These are phyloP conservation scores for Peribatodes rhomboidaria DNA, from an alignment of 2,888 invertebrate species.

Conservation along the genomic window DNA sequence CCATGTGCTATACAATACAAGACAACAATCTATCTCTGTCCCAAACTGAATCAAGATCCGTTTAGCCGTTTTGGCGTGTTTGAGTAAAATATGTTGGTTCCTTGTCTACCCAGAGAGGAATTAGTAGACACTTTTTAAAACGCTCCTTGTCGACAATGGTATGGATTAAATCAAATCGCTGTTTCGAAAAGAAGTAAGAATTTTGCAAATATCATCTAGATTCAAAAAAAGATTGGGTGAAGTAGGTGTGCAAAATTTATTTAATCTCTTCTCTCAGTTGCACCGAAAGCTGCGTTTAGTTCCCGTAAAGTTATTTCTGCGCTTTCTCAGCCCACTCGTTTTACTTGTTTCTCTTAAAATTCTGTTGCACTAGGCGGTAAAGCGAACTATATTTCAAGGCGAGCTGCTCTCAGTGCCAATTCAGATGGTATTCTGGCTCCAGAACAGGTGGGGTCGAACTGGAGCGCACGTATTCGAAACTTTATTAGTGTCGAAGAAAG, in stretches of 20 bases:
- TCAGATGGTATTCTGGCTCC: conserved; percentile 21
- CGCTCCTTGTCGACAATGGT: too few relatives aligned
- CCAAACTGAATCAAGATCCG: too few relatives aligned
- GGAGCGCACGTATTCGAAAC: conserved; percentile 5
- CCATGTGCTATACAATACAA: too few relatives aligned
- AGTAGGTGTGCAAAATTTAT: conserved; percentile 25
- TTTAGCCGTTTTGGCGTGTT: too few relatives aligned
- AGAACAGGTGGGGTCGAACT: conserved; percentile 17
- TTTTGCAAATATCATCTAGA: background rate
- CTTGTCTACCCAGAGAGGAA: too few relatives aligned
- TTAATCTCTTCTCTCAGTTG: conserved; percentile 30
- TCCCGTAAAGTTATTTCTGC: conserved; percentile 26
- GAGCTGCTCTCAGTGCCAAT: conserved; percentile 25
- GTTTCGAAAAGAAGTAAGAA: background rate
- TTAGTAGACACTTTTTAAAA: too few relatives aligned
- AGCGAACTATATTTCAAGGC: conserved; percentile 27
- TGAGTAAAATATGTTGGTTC: too few relatives aligned
- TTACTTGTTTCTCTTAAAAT: conserved; percentile 28
- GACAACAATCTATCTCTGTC: too few relatives aligned
- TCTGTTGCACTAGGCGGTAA: conserved; percentile 18
- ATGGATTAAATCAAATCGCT: too few relatives aligned
- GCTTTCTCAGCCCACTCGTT: conserved; percentile 12
- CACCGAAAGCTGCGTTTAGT: conserved; percentile 11
- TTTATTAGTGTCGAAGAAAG: conserved; percentile 5
- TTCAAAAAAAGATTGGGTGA: background rate